phyloP scores from a whole-genome alignment of 2,888 invertebrate genomes.

The Noctua janthina region DNA sequence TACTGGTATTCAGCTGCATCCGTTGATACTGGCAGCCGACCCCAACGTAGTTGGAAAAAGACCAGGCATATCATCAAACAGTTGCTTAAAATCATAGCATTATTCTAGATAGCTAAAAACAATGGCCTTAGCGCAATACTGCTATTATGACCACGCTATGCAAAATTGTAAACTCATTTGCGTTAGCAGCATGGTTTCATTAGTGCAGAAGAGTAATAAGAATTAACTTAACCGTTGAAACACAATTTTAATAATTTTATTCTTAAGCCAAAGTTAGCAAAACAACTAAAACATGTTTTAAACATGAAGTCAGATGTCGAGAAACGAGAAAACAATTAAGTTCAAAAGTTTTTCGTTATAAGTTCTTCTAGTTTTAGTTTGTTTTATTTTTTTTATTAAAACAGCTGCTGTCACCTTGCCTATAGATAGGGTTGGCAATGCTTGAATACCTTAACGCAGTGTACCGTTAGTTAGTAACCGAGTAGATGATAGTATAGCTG shows the following conservation, averaged over 20 bases:
- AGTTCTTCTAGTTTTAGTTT: constrained; percentile 44
- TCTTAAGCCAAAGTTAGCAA: constrained; percentile 16
- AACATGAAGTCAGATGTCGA: constrained; percentile 38
- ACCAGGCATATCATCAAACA: too few relatives aligned
- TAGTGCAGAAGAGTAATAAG: not conserved
- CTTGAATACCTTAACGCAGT: not conserved
- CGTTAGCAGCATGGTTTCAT: not conserved
- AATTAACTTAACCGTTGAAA: not conserved
- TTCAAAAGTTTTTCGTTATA: constrained; percentile 34
- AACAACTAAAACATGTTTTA: constrained; percentile 20
- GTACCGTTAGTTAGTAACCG: too few relatives aligned
- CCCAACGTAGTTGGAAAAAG: too few relatives aligned
- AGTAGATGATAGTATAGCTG: too few relatives aligned
- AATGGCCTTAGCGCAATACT: not conserved
- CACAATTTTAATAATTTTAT: not conserved
- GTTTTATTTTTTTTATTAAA: constrained; percentile 48
- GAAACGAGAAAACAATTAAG: constrained; percentile 53
- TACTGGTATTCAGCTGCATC: too few relatives aligned
- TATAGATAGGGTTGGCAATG: constrained; percentile 39
- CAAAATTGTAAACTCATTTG: not conserved
- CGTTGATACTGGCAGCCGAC: too few relatives aligned
- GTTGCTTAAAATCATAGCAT: not conserved
- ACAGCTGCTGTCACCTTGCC: constrained; percentile 39
- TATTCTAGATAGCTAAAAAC: not conserved
- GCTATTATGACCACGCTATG: not conserved